These are phyloP conservation scores for Caenorhabditis plicata DNA, from an alignment of 2,888 invertebrate species.

Conservation along the genomic window DNA sequence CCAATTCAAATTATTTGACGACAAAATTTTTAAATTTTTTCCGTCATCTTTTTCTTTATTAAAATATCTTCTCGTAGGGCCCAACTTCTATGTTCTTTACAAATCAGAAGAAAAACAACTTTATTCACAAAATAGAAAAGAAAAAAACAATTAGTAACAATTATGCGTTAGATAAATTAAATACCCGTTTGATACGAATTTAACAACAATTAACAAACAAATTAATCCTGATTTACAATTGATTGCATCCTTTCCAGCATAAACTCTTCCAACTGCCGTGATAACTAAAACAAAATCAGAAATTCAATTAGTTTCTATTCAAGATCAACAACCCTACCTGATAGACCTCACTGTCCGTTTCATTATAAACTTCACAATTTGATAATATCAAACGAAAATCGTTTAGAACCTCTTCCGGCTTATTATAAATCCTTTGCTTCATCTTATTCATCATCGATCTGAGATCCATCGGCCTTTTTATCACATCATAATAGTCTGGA, in stretches of 20 bases:
- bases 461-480: slow-evolving; percentile 92
- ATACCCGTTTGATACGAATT: background rate
- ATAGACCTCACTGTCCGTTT: slow-evolving; percentile 78
- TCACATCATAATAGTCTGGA: slow-evolving; percentile 81
- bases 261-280: slow-evolving; percentile 9
- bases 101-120: too few species aligned
- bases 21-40: too few species aligned
- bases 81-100: too few species aligned
- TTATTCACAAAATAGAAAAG: too few species aligned
- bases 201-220: background rate
- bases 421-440: slow-evolving; percentile 42
- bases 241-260: slow-evolving; percentile 7
- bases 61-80: too few species aligned
- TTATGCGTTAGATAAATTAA: too few species aligned
- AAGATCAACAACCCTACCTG: background rate
- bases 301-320: background rate
- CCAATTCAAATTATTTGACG: too few species aligned
- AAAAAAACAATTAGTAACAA: too few species aligned
- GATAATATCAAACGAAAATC: slow-evolving; percentile 79
- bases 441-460: slow-evolving; percentile 75
- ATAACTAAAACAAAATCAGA: slow-evolving; percentile 1
- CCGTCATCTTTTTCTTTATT: too few species aligned
- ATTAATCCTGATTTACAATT: slow-evolving; percentile 9
- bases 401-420: slow-evolving; percentile 33
- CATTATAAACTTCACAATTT: slow-evolving; percentile 95